Evolutionary conservation across 2,113 vertebrate species (phyloP), one percentile per base, ranked within the genome.

Genomic region (Haplochromis burtoni): DNA sequence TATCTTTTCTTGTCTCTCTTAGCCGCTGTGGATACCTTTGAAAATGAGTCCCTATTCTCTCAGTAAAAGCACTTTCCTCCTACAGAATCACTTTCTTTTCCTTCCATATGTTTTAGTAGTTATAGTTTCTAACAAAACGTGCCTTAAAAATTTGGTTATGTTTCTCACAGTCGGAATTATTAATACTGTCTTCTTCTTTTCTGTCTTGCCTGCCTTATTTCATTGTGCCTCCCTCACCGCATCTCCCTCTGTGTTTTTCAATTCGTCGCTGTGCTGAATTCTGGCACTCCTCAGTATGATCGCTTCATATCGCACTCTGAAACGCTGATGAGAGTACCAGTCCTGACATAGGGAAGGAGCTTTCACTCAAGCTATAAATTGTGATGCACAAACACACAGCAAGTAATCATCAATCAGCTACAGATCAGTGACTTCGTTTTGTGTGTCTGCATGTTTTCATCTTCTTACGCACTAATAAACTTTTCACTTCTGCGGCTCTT

Each of bases 301-400:
- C 73, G 8, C 59, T 87, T 88, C 35, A 84, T 35, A 84, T 73
- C 40, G 13, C 57, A 59, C 33, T 49, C 29, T 73, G 38, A 91
- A 86, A 81, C 11, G 47, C 78, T 45, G 80, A 88, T 84, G 57
- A 91, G 86, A 90, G 88, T 17, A 66, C 3, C 82, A 87, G 17
- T 78, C 61, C 66, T 90, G 83, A 78, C 66, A 82, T 16, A 35
- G 78, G 78, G 87, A 79, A 21, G 42, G 81, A 45, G 59, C 82
- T 80, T 83, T 89, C 45, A 40, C 73, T 82, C 51, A 24, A 81
- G 83, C 76, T 85, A 40, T 47, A 78, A 86, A 88, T 86, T 61
- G 55, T 54, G 53, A 24, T 29, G 29, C 54, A 68, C n/a, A 49
- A 78, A 5, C 9, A 55, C 13, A 63, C 26, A 86, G 17, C 38